Evolutionary conservation across 1,140 invertebrate species (phyloP), one percentile per base, ranked within the genome.

Genomic region (Drosophila cardini): DNA sequence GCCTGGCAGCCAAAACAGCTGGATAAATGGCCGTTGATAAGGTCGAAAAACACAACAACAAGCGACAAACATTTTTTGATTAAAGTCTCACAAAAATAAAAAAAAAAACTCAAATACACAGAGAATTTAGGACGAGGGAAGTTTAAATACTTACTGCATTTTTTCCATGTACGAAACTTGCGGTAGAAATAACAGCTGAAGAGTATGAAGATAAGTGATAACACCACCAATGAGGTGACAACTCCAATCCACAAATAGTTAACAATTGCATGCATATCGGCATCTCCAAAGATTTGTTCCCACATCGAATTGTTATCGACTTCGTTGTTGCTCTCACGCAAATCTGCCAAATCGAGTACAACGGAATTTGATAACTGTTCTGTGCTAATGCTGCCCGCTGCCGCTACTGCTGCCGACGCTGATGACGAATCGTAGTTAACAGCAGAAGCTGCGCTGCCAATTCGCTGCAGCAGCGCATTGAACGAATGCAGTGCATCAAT

Each of bases 221-320:
- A 69, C 9, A 91, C 58, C 13, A 92, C 78, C 77, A 92, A 56
- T 1, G 90, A 86, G 42, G 70, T 91, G 64, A 92, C 90, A 21
- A 92, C 90, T 34, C 91, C 91, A 60, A 92, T 85, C 90, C 91
- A 92, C 65, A 92, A 74, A 91, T 92, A 92, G 78, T 91, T 92
- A 18, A 92, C 90, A 11, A 92, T 68, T 18, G 76, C 72, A 63
- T 91, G 89, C 87, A 91, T 91, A 50, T 91, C 87, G 3, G 85
- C 82, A 32, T 86, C 84, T 10, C 75, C 79, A 15, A 86, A 87
- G 73, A 83, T 74, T 18, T 86, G 71, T 16, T 68, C 48, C 70
- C 77, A 87, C 6, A 40, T 15, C 4, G 15, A 32, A 10, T 40
- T 50, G 30, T 13, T 7, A 0, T 67, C 69, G 10, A 5, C 26